Evolutionary conservation across 1,140 invertebrate species (phyloP).

Genomic region (Bemisia tabaci): DNA sequence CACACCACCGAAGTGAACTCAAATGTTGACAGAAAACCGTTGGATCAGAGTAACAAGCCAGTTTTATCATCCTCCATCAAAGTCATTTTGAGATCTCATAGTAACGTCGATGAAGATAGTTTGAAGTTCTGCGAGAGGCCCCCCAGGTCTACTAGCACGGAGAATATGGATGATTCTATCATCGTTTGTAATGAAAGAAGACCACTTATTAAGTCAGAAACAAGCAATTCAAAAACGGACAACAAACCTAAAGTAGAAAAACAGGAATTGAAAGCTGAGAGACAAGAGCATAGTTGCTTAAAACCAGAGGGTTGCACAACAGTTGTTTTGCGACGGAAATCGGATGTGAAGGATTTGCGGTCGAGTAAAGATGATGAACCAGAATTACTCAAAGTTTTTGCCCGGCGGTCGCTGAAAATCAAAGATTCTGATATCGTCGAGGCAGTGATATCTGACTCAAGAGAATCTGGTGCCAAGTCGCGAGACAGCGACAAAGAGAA

Average conservation of each 20-base stretch:
- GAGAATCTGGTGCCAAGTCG: constrained; percentile 26
- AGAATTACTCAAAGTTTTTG: constrained; percentile 66
- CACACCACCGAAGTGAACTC: too few relatives aligned
- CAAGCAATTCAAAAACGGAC: not conserved
- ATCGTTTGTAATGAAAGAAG: not conserved
- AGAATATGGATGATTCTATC: not conserved
- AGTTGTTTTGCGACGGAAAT: constrained; percentile 15
- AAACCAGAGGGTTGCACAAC: constrained; percentile 1
- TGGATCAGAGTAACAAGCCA: too few relatives aligned
- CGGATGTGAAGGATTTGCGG: constrained; percentile 25
- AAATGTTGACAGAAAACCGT: too few relatives aligned
- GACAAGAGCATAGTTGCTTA: not conserved
- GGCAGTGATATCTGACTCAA: constrained; percentile 29
- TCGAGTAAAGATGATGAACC: constrained; percentile 48
- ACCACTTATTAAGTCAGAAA: not conserved
- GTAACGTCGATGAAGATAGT: not conserved
- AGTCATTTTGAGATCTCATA: not conserved
- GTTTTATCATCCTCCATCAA: not conserved
- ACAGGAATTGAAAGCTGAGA: not conserved
- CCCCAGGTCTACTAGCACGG: not conserved
- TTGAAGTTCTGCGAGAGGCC: not conserved
- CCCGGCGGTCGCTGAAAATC: constrained; percentile 55
- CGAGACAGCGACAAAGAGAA: constrained; percentile 54
- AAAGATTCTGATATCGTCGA: constrained; percentile 49
- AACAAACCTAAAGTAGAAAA: too few relatives aligned